These are phyloP conservation scores for Ifrita kowaldi DNA, from an alignment of 2,113 vertebrate genomes.

Conservation along the genomic window DNA sequence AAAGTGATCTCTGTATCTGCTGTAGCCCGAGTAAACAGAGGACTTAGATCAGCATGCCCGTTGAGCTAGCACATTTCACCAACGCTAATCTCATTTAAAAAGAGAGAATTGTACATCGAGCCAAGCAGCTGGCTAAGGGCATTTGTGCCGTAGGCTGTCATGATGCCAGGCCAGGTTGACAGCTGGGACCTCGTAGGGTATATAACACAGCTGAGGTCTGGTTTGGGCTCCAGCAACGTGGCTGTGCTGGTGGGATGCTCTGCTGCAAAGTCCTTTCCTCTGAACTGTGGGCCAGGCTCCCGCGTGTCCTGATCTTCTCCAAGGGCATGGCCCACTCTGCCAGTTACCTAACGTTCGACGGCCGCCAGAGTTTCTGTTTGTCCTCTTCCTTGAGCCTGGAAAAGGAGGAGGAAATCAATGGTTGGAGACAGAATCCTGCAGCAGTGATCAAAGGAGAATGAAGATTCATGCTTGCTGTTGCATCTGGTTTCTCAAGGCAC, in stretches of 20 bases:
- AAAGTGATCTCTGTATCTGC: not conserved
- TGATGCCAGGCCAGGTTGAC: constrained; percentile 45
- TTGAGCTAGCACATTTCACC: constrained; percentile 15
- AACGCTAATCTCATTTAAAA: constrained; percentile 29
- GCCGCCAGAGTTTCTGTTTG: fast-evolving
- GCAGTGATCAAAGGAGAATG: not conserved
- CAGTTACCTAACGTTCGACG: fast-evolving
- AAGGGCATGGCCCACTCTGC: not conserved
- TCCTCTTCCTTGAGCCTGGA: not conserved
- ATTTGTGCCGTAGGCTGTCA: not conserved
- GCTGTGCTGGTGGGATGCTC: not conserved
- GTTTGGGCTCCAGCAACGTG: not conserved
- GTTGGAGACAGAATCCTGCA: not conserved
- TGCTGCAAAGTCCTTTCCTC: not conserved
- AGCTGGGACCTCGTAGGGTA: constrained; percentile 7
- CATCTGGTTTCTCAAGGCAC: not conserved
- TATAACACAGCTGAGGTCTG: constrained; percentile 1
- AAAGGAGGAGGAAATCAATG: not conserved
- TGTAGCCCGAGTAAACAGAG: not conserved
- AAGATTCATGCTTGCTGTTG: not conserved
- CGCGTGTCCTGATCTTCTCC: not conserved
- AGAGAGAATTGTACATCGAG: not conserved
- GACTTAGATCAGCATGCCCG: not conserved
- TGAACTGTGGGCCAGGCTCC: not conserved
- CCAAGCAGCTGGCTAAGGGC: constrained; percentile 45